Evolutionary conservation across 2,113 vertebrate genomes (phyloP), one percentile per base, ranked within the genome.

Genomic region (Peromyscus leucopus): DNA sequence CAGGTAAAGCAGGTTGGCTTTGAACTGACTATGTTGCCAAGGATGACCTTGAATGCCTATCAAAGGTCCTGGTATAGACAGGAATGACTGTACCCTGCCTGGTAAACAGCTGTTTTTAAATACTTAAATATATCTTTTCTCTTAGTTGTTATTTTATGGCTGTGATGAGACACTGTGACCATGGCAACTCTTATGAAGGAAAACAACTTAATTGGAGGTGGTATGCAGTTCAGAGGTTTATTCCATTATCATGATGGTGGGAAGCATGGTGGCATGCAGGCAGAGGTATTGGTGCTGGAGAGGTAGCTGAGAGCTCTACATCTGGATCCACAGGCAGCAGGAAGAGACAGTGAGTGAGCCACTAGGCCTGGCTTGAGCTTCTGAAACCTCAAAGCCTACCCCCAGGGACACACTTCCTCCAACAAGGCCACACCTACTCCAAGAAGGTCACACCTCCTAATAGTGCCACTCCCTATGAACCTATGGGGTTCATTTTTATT

Each of bases 31-130:
- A 5, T 46, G 8, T 63, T 28, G 24, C 22, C 24, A 3, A 84
- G n/a, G 57, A 42, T 15, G n/a, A 39, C n/a, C 57, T 28, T 84
- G 24, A 42, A 63, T 15, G 1, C 12, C 82, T 84, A 42, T 61
- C 57, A 22, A 83, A 17, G 22, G 4, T 59, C 59, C 82, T 84
- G 39, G 59, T 39, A 63, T 31, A 84, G 57, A 12, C 59, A 63
- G 42, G 22, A 22, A 85, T 9, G 26, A 31, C 26, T 46, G 10
- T 24, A 65, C 26, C 83, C 15, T 46, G 39, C 24, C 39, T 65
- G 65, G 59, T 86, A 89, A 90, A 28, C 59, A 92, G 67, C 57
- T 92, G n/a, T 31, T 91, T 94, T 17, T 86, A 89, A 89, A 57
- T 65, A 75, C 6, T 48, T 92, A 42, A 88, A 89, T 42, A 13